Conservation (phyloP, 1,140 invertebrate species). For the Procambarus clarkii region DNA sequence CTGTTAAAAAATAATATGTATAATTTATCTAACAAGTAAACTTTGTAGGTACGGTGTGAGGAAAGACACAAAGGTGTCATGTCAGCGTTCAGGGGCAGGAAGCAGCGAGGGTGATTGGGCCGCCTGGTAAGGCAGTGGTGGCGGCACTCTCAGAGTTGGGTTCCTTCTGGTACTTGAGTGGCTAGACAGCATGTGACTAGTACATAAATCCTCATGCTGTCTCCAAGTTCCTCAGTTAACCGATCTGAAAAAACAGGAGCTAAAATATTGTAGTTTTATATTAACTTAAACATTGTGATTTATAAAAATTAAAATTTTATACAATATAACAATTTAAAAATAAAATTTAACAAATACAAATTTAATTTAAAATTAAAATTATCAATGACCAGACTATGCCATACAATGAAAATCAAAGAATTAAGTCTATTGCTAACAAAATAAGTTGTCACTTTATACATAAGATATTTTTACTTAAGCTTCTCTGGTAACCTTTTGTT, state of each 20-base stretch:
- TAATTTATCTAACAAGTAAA: constrained; percentile 3
- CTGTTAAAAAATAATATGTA: not conserved
- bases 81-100: not conserved
- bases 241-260: not conserved
- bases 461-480: too few species aligned
- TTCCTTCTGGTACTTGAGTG: not conserved
- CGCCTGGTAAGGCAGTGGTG: not conserved
- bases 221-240: not conserved
- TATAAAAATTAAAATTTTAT: not conserved
- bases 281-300: not conserved
- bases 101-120: not conserved
- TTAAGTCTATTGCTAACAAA: too few species aligned
- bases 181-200: not conserved
- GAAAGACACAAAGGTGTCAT: not conserved
- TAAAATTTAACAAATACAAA: not conserved
- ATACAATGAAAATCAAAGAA: too few species aligned
- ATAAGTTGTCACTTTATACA: too few species aligned
- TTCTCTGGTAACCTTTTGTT: too few species aligned
- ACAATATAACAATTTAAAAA: not conserved
- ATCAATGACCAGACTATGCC: too few species aligned
- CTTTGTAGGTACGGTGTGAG: not conserved
- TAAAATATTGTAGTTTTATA: not conserved
- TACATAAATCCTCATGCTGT: not conserved
- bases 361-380: not conserved
- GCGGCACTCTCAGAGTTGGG: not conserved